A percentile compares a stretch with the other conserved stretches of the same genome.
These are phyloP conservation scores for Lagodon rhomboides DNA, from an alignment of 2,797 vertebrate species.

Conservation along the genomic window DNA sequence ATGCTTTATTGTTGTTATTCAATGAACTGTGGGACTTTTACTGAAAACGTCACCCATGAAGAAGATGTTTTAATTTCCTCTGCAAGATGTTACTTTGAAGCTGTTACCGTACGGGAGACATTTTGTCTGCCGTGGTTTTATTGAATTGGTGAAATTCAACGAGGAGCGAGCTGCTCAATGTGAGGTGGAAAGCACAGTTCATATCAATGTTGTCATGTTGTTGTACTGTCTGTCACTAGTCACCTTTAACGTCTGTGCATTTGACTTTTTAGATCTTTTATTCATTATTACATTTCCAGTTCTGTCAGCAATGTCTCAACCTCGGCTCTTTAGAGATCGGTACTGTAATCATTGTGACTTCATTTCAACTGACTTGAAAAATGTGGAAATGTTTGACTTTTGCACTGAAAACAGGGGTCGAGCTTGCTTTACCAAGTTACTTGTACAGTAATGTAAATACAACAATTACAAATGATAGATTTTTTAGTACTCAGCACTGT, in stretches of 20 bases:
- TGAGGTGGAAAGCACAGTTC: slow-evolving; percentile 13
- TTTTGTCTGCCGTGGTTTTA: not conserved
- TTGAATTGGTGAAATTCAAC: not conserved
- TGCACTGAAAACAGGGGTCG: slow-evolving; percentile 71
- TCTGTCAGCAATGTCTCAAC: slow-evolving; percentile 34
- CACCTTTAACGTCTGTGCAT: slow-evolving; percentile 19
- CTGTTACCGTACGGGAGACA: slow-evolving; percentile 43
- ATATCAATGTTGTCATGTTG: slow-evolving; percentile 14
- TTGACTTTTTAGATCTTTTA: slow-evolving; percentile 14
- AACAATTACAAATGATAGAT: slow-evolving; percentile 21
- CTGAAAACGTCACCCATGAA: slow-evolving; percentile 12
- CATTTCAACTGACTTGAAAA: slow-evolving; percentile 42
- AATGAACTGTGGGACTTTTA: slow-evolving; percentile 13
- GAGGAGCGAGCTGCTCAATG: slow-evolving; percentile 4
- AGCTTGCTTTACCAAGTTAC: slow-evolving; percentile 50
- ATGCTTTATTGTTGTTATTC: slow-evolving; percentile 20
- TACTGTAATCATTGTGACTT: slow-evolving; percentile 74
- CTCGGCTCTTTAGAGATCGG: slow-evolving; percentile 59
- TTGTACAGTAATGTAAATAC: slow-evolving; percentile 74
- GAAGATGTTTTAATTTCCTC: slow-evolving; percentile 18
- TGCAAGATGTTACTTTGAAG: slow-evolving; percentile 38
- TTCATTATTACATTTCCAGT: slow-evolving; percentile 38
- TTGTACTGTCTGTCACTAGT: not conserved
- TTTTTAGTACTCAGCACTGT: slow-evolving; percentile 36
- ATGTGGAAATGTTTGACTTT: slow-evolving; percentile 57